These are phyloP conservation scores for Idaea biselata DNA, from an alignment of 2,888 invertebrate genomes.

Conservation along the genomic window DNA sequence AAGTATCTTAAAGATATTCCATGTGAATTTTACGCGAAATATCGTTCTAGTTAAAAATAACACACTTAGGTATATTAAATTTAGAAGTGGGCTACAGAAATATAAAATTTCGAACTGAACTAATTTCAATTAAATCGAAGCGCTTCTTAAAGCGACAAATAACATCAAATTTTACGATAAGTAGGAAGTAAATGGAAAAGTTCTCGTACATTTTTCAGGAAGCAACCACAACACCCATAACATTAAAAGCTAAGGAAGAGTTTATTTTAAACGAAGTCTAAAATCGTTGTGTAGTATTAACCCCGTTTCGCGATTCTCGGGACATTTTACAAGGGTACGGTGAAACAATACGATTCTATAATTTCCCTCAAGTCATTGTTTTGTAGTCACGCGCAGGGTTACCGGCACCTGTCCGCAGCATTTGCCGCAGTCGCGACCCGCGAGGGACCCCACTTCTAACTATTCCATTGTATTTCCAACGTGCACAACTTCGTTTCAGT, in stretches of 20 bases:
- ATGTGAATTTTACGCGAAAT: too few species aligned
- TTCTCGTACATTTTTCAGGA: background rate
- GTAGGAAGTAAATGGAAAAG: background rate
- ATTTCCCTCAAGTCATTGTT: conserved; percentile 56
- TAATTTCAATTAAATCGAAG: background rate
- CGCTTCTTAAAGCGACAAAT: background rate
- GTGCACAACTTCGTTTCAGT: conserved; percentile 53
- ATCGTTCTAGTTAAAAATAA: too few species aligned
- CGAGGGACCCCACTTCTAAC: conserved; percentile 55
- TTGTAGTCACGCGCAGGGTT: conserved; percentile 58
- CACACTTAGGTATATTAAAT: too few species aligned
- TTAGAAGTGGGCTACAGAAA: too few species aligned
- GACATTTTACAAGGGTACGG: conserved; percentile 3
- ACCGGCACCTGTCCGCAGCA: conserved; percentile 60
- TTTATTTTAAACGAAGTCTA: background rate
- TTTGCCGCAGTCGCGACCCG: conserved; percentile 37
- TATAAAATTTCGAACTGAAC: too few species aligned
- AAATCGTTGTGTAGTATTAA: background rate
- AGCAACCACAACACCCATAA: background rate
- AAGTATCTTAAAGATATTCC: too few species aligned
- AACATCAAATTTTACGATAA: background rate
- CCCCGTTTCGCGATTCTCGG: background rate
- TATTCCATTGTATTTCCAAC: conserved; percentile 58
- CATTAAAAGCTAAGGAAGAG: background rate
- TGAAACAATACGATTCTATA: conserved; percentile 46